Evolutionary conservation across 2,888 invertebrate species (phyloP).

Genomic region (Epirrhoe tristata): DNA sequence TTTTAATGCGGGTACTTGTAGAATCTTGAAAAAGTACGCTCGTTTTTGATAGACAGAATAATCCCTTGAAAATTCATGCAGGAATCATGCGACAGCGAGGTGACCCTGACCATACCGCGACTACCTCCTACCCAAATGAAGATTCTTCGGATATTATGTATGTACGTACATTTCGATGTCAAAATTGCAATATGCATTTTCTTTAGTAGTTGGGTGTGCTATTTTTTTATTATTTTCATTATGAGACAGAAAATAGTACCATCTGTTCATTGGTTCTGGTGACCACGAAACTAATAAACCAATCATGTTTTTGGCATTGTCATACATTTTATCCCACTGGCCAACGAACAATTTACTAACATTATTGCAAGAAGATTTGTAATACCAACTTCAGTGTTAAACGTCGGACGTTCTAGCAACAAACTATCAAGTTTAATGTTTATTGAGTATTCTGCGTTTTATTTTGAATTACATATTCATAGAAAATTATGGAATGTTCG

Average conservation of each 20-base stretch:
- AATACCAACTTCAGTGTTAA: slow-evolving; percentile 39
- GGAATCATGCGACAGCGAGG: too few relatives aligned
- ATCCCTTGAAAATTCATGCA: too few relatives aligned
- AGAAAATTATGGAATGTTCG: slow-evolving; percentile 56
- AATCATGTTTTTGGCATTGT: slow-evolving; percentile 16
- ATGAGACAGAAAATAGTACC: background rate
- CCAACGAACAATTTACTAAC: slow-evolving; percentile 24
- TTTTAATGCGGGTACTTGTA: slow-evolving; percentile 31
- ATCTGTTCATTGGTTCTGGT: background rate
- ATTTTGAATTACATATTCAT: slow-evolving; percentile 61
- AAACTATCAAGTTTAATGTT: slow-evolving; percentile 54
- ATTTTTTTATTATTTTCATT: too few relatives aligned
- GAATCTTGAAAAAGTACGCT: background rate
- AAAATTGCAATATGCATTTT: too few relatives aligned
- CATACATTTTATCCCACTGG: slow-evolving; percentile 14
- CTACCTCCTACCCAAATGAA: too few relatives aligned
- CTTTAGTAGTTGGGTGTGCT: too few relatives aligned
- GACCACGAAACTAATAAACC: slow-evolving; percentile 9
- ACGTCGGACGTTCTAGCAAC: slow-evolving; percentile 37
- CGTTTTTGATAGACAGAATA: background rate
- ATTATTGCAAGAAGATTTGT: slow-evolving; percentile 33
- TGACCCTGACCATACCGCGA: too few relatives aligned
- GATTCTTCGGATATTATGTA: too few relatives aligned
- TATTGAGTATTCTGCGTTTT: slow-evolving; percentile 55
- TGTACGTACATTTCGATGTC: too few relatives aligned